Conservation (phyloP, 2,888 invertebrate species). For the Dysmachus trigonus region DNA sequence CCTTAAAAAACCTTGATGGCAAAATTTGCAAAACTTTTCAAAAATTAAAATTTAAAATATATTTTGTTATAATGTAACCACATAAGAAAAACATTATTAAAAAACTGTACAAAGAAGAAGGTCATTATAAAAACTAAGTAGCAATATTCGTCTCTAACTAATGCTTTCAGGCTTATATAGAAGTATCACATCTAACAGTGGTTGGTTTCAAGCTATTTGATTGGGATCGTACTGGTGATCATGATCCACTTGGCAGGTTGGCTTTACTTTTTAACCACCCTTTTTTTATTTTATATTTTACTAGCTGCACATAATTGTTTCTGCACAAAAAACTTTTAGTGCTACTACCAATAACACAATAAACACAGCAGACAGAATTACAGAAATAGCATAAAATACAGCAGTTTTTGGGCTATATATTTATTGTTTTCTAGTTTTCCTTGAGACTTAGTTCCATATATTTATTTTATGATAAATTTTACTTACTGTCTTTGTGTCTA, state of each 20-base stretch:
- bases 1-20: neutral
- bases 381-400: neutral
- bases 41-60: neutral
- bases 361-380: neutral
- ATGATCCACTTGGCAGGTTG: slow-evolving; percentile 94
- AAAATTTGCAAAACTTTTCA: neutral
- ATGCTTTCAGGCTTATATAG: slow-evolving; percentile 69
- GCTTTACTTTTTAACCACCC: slow-evolving; percentile 55
- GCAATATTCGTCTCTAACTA: slow-evolving; percentile 30
- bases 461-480: neutral
- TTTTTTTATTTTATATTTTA: slow-evolving; percentile 30
- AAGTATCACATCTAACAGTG: slow-evolving; percentile 67
- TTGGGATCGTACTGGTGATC: slow-evolving; percentile 90
- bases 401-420: neutral
- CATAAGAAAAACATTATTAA: neutral
- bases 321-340: neutral
- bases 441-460: neutral
- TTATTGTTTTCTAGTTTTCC: neutral
- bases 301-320: neutral
- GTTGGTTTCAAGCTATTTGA: slow-evolving; percentile 81
- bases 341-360: slow-evolving; percentile 17
- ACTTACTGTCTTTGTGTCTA: neutral
- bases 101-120: neutral
- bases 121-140: neutral
- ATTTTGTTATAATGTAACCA: neutral